phyloP scores from a whole-genome alignment of 2,888 invertebrate species.

The Lasioglossum marginatum region DNA sequence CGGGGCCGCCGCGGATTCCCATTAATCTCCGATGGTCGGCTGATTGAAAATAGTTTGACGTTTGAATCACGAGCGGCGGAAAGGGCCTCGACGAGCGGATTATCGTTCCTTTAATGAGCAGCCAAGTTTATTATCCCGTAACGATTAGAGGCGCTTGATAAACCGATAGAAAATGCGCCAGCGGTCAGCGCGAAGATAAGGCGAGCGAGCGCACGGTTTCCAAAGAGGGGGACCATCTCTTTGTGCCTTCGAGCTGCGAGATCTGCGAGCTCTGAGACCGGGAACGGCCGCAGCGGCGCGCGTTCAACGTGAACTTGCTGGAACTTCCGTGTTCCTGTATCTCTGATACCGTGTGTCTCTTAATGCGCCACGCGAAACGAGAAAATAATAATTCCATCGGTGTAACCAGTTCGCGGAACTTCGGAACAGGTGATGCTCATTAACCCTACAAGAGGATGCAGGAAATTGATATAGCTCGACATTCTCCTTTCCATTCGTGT shows the following conservation, averaged over 20 bases:
- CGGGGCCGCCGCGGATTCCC: slow-evolving; percentile 49
- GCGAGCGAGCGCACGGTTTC: slow-evolving; percentile 29
- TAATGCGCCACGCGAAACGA: slow-evolving; percentile 38
- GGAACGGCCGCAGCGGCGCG: background rate
- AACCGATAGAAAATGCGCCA: slow-evolving; percentile 59
- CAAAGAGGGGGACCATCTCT: slow-evolving; percentile 37
- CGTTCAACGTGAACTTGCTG: slow-evolving; percentile 63
- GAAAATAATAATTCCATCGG: slow-evolving; percentile 41
- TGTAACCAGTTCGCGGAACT: slow-evolving; percentile 20
- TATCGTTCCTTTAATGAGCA: slow-evolving; percentile 61
- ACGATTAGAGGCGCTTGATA: slow-evolving; percentile 60
- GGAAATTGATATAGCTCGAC: slow-evolving; percentile 15
- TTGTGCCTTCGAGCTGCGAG: slow-evolving; percentile 44
- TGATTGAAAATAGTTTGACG: slow-evolving; percentile 64
- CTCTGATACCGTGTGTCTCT: slow-evolving; percentile 56
- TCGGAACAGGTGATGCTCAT: slow-evolving; percentile 36
- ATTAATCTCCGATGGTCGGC: slow-evolving; percentile 57
- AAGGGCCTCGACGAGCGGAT: slow-evolving; percentile 46
- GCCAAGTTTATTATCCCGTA: slow-evolving; percentile 56
- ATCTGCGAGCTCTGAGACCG: background rate
- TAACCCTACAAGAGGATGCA: slow-evolving; percentile 6
- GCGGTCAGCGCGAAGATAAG: slow-evolving; percentile 48
- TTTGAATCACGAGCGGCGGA: slow-evolving; percentile 60
- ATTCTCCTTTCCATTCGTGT: background rate
- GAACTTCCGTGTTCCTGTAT: slow-evolving; percentile 65